Base-by-base conservation (phyloP, 2,888 invertebrate species). In the Pteria penguin region DNA sequence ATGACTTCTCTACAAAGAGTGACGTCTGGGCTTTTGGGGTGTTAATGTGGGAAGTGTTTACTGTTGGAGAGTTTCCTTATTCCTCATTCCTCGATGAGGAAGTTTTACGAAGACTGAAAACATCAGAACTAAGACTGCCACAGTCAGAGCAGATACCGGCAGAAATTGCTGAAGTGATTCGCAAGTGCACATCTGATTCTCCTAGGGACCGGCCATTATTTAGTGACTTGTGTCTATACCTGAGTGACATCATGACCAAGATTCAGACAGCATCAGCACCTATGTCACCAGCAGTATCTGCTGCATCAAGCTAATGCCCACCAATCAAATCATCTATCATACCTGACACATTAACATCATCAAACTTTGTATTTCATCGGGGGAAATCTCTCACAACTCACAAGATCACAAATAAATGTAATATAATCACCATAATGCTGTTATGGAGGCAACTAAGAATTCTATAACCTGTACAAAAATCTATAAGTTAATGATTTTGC, bases 11-110 rank as follows among this genome's bases (percentile, higher is more conserved):
- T 18, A 96, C 96, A 58, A 97, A 97, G 91, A 97, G 97, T 87
- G 98, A 98, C 92, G 96, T 97, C 0, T 98, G 97, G 93, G 95
- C 97, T 84, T 98, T 96, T 90, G 97, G 96, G 0, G 96, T 96
- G 26, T 94, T 97, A 18, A 94, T 96, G 27, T 97, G 97, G 97
- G 98, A 98, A 93, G 95, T 98, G 81, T 95, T 96, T 91, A 94
- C 95, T 82, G 95, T 96, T 89, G 96, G 95, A 18, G 95, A 95
- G 84, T 90, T 96, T 84, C 96, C 96, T 0, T 95, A 96, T 88
- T 94, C 94, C 18, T 95, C 95, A 85, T 92, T 95, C 83, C 95
- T 95, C 84, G 96, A 97, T 89, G 96, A 95, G 76, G 95, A 95
- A 0, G 95, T 97, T 18, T 78, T 92, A 65, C 83, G 86, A 62